Evolutionary conservation across 2,113 vertebrate genomes (phyloP), one percentile per base, ranked within the genome.

Genomic region (Sigmodon hispidus): DNA sequence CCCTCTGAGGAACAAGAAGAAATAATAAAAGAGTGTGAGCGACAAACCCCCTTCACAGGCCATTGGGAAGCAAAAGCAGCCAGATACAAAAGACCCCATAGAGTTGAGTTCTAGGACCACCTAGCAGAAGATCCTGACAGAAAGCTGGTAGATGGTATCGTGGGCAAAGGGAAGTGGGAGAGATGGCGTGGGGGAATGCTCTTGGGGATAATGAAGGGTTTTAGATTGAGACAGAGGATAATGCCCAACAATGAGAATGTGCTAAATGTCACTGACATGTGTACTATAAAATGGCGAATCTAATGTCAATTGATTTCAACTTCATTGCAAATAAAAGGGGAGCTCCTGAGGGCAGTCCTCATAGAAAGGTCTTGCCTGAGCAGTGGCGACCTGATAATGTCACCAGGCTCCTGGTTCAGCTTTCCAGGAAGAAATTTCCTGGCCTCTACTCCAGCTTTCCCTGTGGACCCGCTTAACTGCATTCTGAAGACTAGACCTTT

Each of bases 241-340:
- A 9, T 7, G 24, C 0, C 2, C 31, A 17, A 17, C 12, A 55
- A 4, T 5, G 10, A 0, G 9, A 21, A 15, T 3, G 31, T 50
- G 22, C 45, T 15, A 63, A 57, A 19, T 0, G 15, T 50, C 11
- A 7, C 34, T 16, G 65, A 87, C 34, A 31, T 3, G 6, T 15
- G 8, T 0, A 6, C 31, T 50, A 24, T 36, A 76, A 77, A 89
- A 83, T 19, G 40, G 40, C 29, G 29, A 63, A 19, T 48, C 11
- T 70, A 57, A 72, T 34, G 9, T 31, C 21, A n/a, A 22, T 6
- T 50, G 55, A 43, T 26, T 67, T 55, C 10, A 57, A 9, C 19
- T 59, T 63, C 17, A 17, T 40, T 73, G 21, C 15, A 73, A 67
- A 72, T 81, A 59, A 57, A 94, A 87, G 21, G 26, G 57, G 10